phyloP scores from a whole-genome alignment of 2,113 vertebrate species.

The Sula dactylatra region DNA sequence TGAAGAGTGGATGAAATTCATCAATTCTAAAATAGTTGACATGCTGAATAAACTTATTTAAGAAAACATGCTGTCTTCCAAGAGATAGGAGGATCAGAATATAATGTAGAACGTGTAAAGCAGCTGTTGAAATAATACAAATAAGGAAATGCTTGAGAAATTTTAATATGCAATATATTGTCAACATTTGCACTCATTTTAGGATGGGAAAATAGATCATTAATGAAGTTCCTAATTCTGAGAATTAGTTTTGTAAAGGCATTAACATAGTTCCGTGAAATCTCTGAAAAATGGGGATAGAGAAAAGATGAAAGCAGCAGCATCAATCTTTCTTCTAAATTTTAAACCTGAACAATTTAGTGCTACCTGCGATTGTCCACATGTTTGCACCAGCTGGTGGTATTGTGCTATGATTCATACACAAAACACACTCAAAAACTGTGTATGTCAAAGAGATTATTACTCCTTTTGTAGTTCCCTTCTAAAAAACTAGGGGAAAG shows the following conservation, averaged over 20 bases:
- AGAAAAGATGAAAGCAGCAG: background rate
- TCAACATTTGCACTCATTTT: background rate
- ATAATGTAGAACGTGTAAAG: background rate
- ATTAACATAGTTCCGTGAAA: background rate
- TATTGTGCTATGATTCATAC: background rate
- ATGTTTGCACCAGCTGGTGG: background rate
- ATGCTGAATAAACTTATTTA: background rate
- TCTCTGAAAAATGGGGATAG: background rate
- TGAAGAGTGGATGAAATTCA: background rate
- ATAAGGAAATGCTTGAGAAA: background rate
- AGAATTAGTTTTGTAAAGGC: background rate
- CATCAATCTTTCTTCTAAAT: background rate
- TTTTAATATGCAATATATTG: background rate
- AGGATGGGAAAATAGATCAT: background rate
- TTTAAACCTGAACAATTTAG: background rate
- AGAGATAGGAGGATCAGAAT: background rate
- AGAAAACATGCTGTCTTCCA: background rate
- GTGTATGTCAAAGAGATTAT: background rate
- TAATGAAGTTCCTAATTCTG: background rate
- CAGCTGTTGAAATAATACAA: background rate
- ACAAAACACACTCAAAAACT: background rate
- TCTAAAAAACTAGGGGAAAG: background rate
- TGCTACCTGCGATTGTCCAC: background rate
- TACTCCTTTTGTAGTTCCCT: background rate
- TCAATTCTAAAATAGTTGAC: background rate